Base-by-base conservation (phyloP, 2,113 vertebrate species). In the Pachyramphus minor region DNA sequence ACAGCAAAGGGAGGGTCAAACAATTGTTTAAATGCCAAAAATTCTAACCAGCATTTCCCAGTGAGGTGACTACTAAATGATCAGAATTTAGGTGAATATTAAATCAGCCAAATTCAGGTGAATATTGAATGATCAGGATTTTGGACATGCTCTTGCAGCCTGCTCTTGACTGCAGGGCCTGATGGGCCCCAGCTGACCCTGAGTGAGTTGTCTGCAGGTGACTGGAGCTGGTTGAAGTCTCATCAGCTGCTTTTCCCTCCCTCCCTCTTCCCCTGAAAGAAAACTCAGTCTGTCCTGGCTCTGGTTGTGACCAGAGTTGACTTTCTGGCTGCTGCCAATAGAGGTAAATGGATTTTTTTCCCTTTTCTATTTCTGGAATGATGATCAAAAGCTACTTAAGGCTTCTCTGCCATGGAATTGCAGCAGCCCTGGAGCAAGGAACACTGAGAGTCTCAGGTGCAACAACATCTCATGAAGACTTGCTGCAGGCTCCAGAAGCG, bases 251-350 rank as follows among this genome's bases (percentile, higher is more conserved):
- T 62, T 60, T 8, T 28, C 73, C 68, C 59, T 53, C 35, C 41
- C 25, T 52, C 49, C 49, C 49, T 25, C 49, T 41, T 50, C 11
- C 13, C 27, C 23, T 42, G 4, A 71, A 84, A 15, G 8, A 41
- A 19, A 87, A 52, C 4, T 6, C 30, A 30, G 16, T 27, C 17
- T 47, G 0, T 44, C 0, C 0, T 30, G 33, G 41, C 37, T 87
- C 8, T 74, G 18, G 47, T 22, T 79, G 63, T 44, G 63, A 33
- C 21, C 41, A 66, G 41, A 66, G 13, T 20, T 64, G 41, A 6
- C 30, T 31, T 30, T 64, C 28, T 64, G 62, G 13, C n/a, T 75
- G 77, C 50, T 71, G 39, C 67, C 23, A 41, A 1, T 12, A 49
- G 60, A 74, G 59, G 37, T 59, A 41, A 71, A 77, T 49, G 19